Base-by-base conservation (phyloP, 2,888 invertebrate genomes). In the Agelastica alni region DNA sequence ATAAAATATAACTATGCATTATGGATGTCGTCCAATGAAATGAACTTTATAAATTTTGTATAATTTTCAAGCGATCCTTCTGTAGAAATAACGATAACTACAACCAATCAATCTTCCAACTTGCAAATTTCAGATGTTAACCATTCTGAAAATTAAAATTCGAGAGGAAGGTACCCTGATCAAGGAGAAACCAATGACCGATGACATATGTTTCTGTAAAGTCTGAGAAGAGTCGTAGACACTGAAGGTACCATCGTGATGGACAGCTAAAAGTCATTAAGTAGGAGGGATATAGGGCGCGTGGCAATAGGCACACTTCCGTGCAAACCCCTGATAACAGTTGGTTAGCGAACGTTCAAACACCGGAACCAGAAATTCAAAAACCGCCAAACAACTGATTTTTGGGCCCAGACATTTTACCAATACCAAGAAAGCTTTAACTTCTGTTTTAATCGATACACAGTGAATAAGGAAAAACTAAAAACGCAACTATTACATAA, bases 271-370 rank as follows among this genome's bases (percentile, higher is more conserved):
- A 49, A 53, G 53, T 44, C 48, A 56, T 56, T 56, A 53, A 57
- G 45, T 57, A 53, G 53, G 47, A 47, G 51, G 53, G 45, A 56
- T 53, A 39, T 47, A 55, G 64, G 69, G 65, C 71, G 67, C 71
- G 71, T 71, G 71, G 67, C 73, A 62, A 53, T 56, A 62, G 66
- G 69, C 72, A 71, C 73, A 73, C 74, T 75, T 75, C 74, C 74
- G 73, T 71, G 74, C 74, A 69, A 72, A 72, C 67, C 62, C 63
- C 60, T 12, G 37, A 64, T 64, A 65, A 73, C 74, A 74, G 74
- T 74, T 75, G 73, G 74, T 61, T 59, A 74, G 73, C 71, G 71
- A 58, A 55, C 55, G 60, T 59, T 52, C 56, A 60, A 62, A 63
- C 66, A 71, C 72, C 70, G 73, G 73, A 73, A 73, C 73, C 70